Evolutionary conservation across 2,113 vertebrate genomes (phyloP).

Genomic region (Lophura nycthemera): DNA sequence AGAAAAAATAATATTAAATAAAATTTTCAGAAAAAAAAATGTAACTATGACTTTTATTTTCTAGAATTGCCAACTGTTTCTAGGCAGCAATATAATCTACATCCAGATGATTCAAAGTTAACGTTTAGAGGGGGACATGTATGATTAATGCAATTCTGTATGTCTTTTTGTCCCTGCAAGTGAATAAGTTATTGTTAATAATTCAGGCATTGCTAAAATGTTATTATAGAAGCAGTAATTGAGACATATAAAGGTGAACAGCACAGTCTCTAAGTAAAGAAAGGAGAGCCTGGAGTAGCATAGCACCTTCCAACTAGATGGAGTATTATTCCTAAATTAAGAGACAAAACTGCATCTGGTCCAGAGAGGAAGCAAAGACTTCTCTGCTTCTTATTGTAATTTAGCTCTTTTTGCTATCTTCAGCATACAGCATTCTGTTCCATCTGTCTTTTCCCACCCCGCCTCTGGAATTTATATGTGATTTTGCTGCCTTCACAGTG

Average conservation of each 20-base stretch:
- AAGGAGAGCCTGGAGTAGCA: not conserved
- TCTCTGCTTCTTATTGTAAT: not conserved
- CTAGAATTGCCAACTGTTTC: not conserved
- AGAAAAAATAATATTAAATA: not conserved
- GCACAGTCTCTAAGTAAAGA: not conserved
- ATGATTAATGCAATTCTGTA: not conserved
- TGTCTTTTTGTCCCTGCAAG: not conserved
- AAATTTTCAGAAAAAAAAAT: not conserved
- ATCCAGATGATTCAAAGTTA: not conserved
- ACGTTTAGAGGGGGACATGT: not conserved
- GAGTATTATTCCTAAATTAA: not conserved
- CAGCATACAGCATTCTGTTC: not conserved
- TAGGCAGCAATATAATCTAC: not conserved
- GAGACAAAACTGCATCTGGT: not conserved
- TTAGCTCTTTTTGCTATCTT: not conserved
- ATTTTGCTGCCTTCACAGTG: not conserved
- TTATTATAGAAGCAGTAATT: not conserved
- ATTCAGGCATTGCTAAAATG: not conserved
- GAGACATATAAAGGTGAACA: not conserved
- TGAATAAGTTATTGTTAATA: not conserved
- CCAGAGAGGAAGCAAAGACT: not conserved
- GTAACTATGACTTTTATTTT: not conserved
- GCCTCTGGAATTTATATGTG: not conserved
- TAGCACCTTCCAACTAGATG: not conserved
- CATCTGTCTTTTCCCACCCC: fast-evolving